These are phyloP conservation scores for Opisthograptis luteolata DNA, from an alignment of 2,888 invertebrate species.

Conservation along the genomic window DNA sequence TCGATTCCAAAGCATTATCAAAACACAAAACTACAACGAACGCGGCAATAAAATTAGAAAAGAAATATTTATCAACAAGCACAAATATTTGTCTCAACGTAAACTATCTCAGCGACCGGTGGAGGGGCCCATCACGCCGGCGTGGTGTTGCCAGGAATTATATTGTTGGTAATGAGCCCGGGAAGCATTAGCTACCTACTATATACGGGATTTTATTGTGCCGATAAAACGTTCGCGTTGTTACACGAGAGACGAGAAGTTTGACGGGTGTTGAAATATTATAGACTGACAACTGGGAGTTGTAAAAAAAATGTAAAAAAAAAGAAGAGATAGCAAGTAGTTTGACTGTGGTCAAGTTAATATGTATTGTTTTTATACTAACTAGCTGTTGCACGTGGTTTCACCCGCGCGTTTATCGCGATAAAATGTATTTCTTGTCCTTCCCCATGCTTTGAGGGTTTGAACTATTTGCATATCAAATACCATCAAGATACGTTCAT, in stretches of 20 bases:
- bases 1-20: slow-evolving; percentile 17
- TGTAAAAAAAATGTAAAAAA: background rate
- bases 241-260: slow-evolving; percentile 2
- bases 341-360: too few species aligned
- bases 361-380: too few species aligned
- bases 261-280: background rate
- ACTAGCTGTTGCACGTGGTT: too few species aligned
- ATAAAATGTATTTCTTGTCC: too few species aligned
- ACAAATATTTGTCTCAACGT: slow-evolving; percentile 14
- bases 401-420: too few species aligned
- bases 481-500: too few species aligned
- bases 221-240: slow-evolving; percentile 22
- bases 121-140: slow-evolving; percentile 8
- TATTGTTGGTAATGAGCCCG: slow-evolving; percentile 50
- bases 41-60: slow-evolving; percentile 1
- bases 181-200: slow-evolving; percentile 55
- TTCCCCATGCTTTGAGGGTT: too few species aligned
- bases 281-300: too few species aligned
- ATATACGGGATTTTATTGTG: slow-evolving; percentile 44
- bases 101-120: background rate
- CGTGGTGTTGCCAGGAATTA: slow-evolving; percentile 38
- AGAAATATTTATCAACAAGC: slow-evolving; percentile 22
- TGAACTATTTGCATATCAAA: too few species aligned
- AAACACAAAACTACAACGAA: slow-evolving; percentile 13
- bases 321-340: background rate